Conservation (phyloP, 23 tunicate species). For the Ciona savignyi region DNA sequence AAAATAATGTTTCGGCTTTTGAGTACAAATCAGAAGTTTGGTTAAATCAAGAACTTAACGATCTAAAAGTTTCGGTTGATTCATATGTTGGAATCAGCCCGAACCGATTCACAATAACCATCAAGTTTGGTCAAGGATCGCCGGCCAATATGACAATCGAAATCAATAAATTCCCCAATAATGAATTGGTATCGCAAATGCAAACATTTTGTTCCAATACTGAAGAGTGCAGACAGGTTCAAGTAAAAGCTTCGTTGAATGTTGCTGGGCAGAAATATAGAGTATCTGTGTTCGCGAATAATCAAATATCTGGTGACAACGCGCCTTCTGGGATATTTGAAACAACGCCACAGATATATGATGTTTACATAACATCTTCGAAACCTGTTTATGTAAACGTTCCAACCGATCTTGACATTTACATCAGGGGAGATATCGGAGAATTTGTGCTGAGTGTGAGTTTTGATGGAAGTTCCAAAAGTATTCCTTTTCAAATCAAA, state of each 20-base stretch:
- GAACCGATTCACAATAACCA: neutral
- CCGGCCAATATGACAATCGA: constrained; percentile 4
- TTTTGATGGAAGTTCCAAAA: neutral
- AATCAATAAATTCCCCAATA: neutral
- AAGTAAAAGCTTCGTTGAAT: neutral
- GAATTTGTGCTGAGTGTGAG: neutral
- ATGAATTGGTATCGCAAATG: neutral
- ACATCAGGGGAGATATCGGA: neutral
- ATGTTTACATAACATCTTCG: neutral
- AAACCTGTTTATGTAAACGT: neutral
- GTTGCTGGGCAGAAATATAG: neutral
- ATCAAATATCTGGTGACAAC: neutral
- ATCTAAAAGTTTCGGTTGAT: neutral
- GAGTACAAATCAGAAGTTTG: neutral
- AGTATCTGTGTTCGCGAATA: neutral
- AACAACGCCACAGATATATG: constrained; percentile 2
- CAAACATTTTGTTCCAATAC: neutral
- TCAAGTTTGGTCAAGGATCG: neutral
- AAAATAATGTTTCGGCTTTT: neutral
- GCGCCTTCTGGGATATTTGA: neutral
- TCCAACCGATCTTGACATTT: neutral
- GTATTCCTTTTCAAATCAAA: neutral
- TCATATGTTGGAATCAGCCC: neutral
- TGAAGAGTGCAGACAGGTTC: neutral
- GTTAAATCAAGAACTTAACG: neutral